Evolutionary conservation across 2,113 vertebrate species (phyloP).

Genomic region (Salvelinus sp.): DNA sequence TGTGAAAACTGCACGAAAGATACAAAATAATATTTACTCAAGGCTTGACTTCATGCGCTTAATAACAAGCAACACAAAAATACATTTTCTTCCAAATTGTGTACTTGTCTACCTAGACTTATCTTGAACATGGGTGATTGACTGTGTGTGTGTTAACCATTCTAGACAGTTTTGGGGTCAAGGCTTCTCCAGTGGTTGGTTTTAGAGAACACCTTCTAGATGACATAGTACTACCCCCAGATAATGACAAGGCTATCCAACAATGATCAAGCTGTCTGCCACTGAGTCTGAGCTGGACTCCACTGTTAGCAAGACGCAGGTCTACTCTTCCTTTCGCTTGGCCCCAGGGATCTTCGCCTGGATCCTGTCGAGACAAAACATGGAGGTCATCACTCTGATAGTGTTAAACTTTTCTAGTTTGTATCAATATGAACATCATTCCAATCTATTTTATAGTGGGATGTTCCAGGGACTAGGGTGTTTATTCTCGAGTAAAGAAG

Average conservation of each 20-base stretch:
- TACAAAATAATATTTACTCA: slow-evolving; percentile 79
- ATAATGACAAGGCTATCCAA: slow-evolving; percentile 71
- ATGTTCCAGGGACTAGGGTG: too few species aligned
- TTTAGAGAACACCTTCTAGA: slow-evolving; percentile 73
- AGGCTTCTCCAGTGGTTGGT: slow-evolving; percentile 72
- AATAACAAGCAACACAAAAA: slow-evolving; percentile 90
- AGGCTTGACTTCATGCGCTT: slow-evolving; percentile 97
- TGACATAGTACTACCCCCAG: slow-evolving; percentile 78
- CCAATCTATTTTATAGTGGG: too few species aligned
- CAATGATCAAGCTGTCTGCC: slow-evolving; percentile 53
- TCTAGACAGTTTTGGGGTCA: slow-evolving; percentile 62
- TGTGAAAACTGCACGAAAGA: slow-evolving; percentile 79
- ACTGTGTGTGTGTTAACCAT: slow-evolving; percentile 59
- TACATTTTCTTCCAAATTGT: slow-evolving; percentile 79
- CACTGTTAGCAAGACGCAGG: slow-evolving; percentile 46
- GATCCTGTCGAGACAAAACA: slow-evolving; percentile 76
- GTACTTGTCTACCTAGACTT: slow-evolving; percentile 79
- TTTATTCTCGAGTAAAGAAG: too few species aligned
- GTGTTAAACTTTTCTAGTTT: too few species aligned
- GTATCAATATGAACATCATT: too few species aligned
- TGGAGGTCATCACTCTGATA: background rate
- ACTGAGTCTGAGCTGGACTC: slow-evolving; percentile 44
- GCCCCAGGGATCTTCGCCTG: slow-evolving; percentile 98
- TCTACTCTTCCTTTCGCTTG: slow-evolving; percentile 94
- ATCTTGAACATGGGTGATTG: slow-evolving; percentile 41